Percentiles rank a stretch among this genome's conserved stretches.
These are phyloP conservation scores for Eristalis pertinax DNA, from an alignment of 2,888 invertebrate genomes.

Conservation along the genomic window DNA sequence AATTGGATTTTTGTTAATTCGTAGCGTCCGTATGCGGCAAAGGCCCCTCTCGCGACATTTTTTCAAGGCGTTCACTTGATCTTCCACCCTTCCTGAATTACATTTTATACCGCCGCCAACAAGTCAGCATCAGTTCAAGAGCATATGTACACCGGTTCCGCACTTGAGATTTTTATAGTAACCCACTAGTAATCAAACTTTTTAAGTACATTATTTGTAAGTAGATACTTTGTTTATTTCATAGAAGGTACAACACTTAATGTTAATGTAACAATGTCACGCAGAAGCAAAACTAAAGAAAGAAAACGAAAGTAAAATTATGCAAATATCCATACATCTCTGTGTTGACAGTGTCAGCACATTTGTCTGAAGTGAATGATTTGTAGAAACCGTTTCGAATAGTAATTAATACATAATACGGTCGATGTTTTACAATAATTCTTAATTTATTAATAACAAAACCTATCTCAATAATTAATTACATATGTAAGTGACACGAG, in stretches of 20 bases:
- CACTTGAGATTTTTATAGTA: not conserved
- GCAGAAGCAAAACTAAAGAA: conserved; percentile 7
- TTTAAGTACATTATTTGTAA: conserved; percentile 18
- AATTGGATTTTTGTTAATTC: not conserved
- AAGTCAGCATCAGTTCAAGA: conserved; percentile 24
- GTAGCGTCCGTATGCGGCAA: not conserved
- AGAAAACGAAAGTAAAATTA: conserved; percentile 11
- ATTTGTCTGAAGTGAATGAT: not conserved
- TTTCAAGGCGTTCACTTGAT: conserved; percentile 27
- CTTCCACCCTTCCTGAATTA: not conserved
- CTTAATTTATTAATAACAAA: conserved; percentile 71
- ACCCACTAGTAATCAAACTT: conserved; percentile 29
- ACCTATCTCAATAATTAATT: conserved; percentile 70
- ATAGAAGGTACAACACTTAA: conserved; percentile 62
- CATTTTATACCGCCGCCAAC: not conserved
- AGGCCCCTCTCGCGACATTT: not conserved
- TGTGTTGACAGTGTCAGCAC: not conserved
- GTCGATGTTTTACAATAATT: conserved; percentile 61
- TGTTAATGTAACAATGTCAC: conserved; percentile 47
- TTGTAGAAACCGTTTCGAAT: not conserved
- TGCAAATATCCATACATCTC: not conserved
- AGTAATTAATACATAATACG: conserved; percentile 39
- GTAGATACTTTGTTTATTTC: conserved; percentile 58
- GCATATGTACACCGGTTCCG: conserved; percentile 16
- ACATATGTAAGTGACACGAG: conserved; percentile 54